Evolutionary conservation across 2,113 vertebrate species (phyloP).

Genomic region (Ovibos moschatus): DNA sequence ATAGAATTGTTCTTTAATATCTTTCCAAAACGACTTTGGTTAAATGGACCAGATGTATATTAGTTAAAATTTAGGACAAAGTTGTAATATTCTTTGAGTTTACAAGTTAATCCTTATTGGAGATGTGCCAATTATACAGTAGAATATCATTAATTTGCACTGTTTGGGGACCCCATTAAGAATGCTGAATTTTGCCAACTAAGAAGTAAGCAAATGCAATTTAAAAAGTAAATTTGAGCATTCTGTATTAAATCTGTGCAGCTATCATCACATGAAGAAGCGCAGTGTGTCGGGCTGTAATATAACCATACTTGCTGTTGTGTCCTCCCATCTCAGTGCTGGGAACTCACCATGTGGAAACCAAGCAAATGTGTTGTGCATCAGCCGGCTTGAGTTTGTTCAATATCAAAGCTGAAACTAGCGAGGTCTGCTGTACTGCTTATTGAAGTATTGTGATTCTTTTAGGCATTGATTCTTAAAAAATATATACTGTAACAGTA

Average conservation of each 20-base stretch:
- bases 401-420: constrained; percentile 79
- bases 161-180: constrained; percentile 77
- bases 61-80: constrained; percentile 73
- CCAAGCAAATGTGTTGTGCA: constrained; percentile 76
- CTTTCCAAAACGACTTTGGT: constrained; percentile 78
- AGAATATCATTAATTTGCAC: constrained; percentile 78
- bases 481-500: constrained; percentile 88
- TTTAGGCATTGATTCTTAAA: constrained; percentile 84
- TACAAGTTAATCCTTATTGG: constrained; percentile 87
- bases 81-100: constrained; percentile 78
- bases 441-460: constrained; percentile 86
- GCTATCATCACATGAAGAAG: constrained; percentile 75
- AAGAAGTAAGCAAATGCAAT: constrained; percentile 75
- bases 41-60: constrained; percentile 80
- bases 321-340: constrained; percentile 77
- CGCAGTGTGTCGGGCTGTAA: constrained; percentile 76
- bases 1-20: constrained; percentile 74
- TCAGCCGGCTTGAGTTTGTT: constrained; percentile 77
- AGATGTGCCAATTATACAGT: constrained; percentile 85
- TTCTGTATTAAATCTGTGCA: constrained; percentile 77
- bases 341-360: constrained; percentile 78
- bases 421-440: constrained; percentile 83
- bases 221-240: constrained; percentile 76
- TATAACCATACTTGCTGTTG: constrained; percentile 79
- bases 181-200: constrained; percentile 76